These are phyloP conservation scores for Cataglyphis livida DNA, from an alignment of 2,888 invertebrate species.

Conservation along the genomic window DNA sequence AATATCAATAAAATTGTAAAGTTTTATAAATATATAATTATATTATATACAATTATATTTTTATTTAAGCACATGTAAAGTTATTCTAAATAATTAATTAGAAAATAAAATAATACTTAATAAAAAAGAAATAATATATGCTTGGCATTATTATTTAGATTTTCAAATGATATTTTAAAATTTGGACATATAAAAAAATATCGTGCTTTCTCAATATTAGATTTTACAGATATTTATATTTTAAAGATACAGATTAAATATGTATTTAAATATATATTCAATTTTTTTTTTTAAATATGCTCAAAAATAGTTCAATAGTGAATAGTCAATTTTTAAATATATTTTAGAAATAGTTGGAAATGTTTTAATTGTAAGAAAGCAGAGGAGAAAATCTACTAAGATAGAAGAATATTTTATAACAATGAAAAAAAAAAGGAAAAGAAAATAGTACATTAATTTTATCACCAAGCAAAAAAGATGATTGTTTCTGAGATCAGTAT, in stretches of 20 bases:
- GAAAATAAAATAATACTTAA: neutral
- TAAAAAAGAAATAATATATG: neutral
- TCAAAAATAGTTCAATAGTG: neutral
- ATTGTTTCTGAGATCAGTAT: neutral
- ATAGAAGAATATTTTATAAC: neutral
- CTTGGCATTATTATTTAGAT: neutral
- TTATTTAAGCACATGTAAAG: neutral
- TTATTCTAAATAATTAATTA: neutral
- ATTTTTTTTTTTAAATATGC: no score
- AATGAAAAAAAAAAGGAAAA: neutral
- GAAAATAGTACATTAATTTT: neutral
- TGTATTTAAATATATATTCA: neutral
- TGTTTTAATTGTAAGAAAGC: neutral
- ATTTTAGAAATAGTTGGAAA: neutral
- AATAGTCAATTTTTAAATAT: no score
- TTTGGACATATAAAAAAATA: neutral
- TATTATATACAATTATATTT: neutral
- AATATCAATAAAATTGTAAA: neutral
- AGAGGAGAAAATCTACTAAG: neutral
- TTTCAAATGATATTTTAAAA: neutral
- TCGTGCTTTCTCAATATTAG: neutral
- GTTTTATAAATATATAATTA: constrained; percentile 1
- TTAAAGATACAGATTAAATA: no score
- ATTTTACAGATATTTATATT: neutral
- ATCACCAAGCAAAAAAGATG: neutral